A percentile compares a stretch with the other conserved stretches of the same genome.
phyloP scores from a whole-genome alignment of 2,797 vertebrate genomes.

The Amblyraja radiata region DNA sequence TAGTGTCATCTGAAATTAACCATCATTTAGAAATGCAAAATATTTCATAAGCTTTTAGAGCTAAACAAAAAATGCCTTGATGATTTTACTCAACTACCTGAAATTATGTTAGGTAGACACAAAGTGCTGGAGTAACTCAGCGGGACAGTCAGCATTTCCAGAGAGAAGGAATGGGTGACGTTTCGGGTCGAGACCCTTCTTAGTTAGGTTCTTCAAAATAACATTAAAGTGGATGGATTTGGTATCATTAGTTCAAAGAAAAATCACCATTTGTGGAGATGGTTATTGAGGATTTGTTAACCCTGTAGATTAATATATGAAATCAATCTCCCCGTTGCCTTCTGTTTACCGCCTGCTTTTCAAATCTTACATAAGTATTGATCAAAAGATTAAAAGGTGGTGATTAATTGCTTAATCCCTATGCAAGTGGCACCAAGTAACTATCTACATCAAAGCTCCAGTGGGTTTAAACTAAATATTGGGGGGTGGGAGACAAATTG shows the following conservation, averaged over 20 bases:
- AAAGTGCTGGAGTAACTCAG: no score
- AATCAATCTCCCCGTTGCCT: neutral
- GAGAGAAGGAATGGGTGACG: no score
- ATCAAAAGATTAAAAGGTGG: neutral
- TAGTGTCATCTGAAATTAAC: neutral
- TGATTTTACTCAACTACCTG: neutral
- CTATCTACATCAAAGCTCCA: neutral
- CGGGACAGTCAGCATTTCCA: no score
- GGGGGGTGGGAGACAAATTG: no score
- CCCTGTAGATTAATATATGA: neutral
- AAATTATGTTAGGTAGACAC: neutral
- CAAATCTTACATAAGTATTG: neutral
- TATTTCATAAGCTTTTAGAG: neutral
- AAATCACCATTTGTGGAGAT: neutral
- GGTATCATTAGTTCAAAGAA: neutral
- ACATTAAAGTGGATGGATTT: neutral
- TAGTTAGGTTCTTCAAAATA: neutral
- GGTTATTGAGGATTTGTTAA: neutral
- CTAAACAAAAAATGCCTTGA: neutral
- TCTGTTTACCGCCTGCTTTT: no score
- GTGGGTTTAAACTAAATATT: neutral
- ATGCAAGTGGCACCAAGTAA: neutral
- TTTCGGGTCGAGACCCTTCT: no score
- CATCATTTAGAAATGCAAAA: neutral
- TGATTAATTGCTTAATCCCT: neutral